phyloP scores from a whole-genome alignment of 2,888 invertebrate genomes.

The Stenolophus ochropezus region DNA sequence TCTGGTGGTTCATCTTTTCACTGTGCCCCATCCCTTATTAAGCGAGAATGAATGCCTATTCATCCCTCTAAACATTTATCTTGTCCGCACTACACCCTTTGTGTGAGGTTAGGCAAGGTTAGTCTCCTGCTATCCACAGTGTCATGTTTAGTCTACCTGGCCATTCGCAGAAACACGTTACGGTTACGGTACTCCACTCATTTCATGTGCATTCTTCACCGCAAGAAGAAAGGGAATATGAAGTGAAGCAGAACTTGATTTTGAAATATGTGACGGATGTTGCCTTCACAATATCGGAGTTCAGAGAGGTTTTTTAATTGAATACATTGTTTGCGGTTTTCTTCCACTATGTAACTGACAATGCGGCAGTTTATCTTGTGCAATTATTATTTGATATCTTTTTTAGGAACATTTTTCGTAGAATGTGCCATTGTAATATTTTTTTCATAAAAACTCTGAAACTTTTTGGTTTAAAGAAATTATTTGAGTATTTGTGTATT shows the following conservation, averaged over 20 bases:
- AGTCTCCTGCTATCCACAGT: not conserved
- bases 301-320: not conserved
- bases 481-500: no score
- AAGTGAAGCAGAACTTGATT: not conserved
- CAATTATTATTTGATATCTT: no score
- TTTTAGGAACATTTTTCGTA: no score
- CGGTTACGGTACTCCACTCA: not conserved
- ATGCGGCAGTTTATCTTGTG: no score
- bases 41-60: not conserved
- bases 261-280: not conserved
- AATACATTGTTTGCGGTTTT: not conserved
- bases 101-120: not conserved
- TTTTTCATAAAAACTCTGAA: no score
- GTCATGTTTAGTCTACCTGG: not conserved
- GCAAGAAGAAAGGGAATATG: not conserved
- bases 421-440: no score
- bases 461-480: no score
- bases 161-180: conserved; percentile 1
- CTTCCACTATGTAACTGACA: no score
- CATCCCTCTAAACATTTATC: not conserved
- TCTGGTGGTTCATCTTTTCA: not conserved
- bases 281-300: not conserved
- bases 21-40: not conserved
- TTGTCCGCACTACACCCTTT: not conserved
- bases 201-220: not conserved